Conservation (phyloP, 2,888 invertebrate genomes). For the Molanna angustata region DNA sequence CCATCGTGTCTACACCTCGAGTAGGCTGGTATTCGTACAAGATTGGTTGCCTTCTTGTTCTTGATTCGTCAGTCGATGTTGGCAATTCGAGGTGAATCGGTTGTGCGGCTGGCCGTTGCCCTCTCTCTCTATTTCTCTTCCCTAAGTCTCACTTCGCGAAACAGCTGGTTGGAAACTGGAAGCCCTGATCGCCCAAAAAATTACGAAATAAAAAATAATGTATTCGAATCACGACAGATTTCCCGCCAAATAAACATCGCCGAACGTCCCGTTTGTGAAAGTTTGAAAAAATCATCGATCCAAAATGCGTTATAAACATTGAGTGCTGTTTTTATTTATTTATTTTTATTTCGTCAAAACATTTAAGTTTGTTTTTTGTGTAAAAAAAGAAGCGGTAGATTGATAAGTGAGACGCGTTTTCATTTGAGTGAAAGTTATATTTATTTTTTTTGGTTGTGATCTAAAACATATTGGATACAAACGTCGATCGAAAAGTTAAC, state of each 20-base stretch:
- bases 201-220: conserved; percentile 14
- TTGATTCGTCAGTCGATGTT: conserved; percentile 10
- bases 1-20: too few relatives aligned
- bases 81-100: conserved; percentile 6
- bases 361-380: conserved; percentile 7
- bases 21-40: too few relatives aligned
- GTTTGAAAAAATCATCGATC: neutral
- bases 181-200: neutral
- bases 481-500: conserved; percentile 8
- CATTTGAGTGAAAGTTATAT: conserved; percentile 12
- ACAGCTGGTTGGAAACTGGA: conserved; percentile 13
- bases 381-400: conserved; percentile 4
- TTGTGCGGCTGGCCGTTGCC: conserved; percentile 8
- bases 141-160: neutral
- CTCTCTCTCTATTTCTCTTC: neutral
- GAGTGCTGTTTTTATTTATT: conserved; percentile 4
- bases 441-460: neutral
- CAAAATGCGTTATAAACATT: conserved; percentile 21
- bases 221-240: conserved; percentile 22
- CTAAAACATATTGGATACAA: conserved; percentile 3
- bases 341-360: neutral
- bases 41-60: too few relatives aligned
- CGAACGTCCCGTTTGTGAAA: neutral
- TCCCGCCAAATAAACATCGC: conserved; percentile 2
- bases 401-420: conserved; percentile 9